Evolutionary conservation across 2,797 vertebrate genomes (phyloP).

Genomic region (Lepidocolaptes lacrymiger): DNA sequence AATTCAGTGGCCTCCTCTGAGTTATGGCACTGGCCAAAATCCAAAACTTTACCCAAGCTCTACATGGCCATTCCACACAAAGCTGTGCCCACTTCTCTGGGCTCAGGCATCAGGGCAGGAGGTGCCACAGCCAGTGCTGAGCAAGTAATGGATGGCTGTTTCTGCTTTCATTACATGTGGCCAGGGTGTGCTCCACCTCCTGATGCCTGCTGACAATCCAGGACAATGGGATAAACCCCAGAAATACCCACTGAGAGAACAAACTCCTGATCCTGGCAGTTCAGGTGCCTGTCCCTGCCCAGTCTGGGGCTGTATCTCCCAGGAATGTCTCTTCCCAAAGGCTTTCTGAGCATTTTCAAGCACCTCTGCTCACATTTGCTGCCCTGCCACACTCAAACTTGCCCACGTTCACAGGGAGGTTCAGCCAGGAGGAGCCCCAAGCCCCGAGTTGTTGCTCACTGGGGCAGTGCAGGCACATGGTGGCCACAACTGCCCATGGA

Average conservation of each 20-base stretch:
- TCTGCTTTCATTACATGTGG: accelerated
- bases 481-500: not conserved
- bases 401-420: accelerated
- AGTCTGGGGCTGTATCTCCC: not conserved
- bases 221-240: not conserved
- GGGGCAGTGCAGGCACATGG: accelerated
- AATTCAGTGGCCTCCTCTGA: not conserved
- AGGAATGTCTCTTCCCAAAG: not conserved
- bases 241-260: not conserved
- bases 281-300: not conserved
- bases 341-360: not conserved
- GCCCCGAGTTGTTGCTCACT: not conserved
- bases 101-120: not conserved
- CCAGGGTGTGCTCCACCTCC: not conserved
- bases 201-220: not conserved
- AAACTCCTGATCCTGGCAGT: not conserved
- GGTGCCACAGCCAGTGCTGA: accelerated
- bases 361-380: not conserved
- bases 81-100: not conserved
- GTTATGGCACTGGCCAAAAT: not conserved
- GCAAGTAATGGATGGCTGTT: not conserved
- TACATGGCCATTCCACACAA: not conserved
- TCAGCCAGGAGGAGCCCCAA: not conserved
- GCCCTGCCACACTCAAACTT: not conserved
- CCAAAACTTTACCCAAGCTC: not conserved